These are phyloP conservation scores for Trypoxylus dichotomus DNA, from an alignment of 1,140 invertebrate genomes.

Conservation along the genomic window DNA sequence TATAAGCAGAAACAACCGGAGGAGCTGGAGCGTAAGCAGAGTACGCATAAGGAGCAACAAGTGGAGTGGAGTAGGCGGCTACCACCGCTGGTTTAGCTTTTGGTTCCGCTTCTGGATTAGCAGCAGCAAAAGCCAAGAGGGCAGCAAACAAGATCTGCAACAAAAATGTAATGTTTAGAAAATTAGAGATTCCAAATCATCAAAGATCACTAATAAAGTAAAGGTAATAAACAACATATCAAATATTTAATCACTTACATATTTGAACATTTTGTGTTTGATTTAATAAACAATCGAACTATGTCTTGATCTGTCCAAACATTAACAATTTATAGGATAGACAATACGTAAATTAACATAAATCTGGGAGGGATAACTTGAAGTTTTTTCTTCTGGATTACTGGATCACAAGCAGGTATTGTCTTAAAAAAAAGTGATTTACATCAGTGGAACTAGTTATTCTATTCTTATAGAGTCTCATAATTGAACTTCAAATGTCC, in stretches of 20 bases:
- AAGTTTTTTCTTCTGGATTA: constrained; percentile 3
- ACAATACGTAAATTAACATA: not conserved
- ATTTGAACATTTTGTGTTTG: constrained; percentile 22
- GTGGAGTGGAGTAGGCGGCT: not conserved
- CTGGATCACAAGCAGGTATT: not conserved
- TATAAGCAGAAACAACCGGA: not conserved
- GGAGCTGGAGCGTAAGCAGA: not conserved
- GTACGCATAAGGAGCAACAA: not conserved
- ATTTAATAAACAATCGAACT: not conserved
- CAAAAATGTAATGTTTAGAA: no score
- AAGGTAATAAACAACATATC: not conserved
- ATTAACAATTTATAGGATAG: constrained; percentile 19
- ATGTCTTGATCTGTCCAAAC: not conserved
- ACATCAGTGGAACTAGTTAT: constrained; percentile 13
- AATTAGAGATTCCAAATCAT: no score
- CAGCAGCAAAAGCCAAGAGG: constrained; percentile 6
- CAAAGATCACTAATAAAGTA: not conserved
- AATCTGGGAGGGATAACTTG: not conserved
- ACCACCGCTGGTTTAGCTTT: not conserved
- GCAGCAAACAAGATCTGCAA: constrained; percentile 16
- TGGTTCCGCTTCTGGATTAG: not conserved
- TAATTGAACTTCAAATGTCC: not conserved
- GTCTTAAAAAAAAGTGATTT: constrained; percentile 10
- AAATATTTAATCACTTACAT: not conserved
- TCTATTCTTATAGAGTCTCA: not conserved